Conservation (phyloP, 92 coral and sea anemone species). For the Phenganax subtilis region DNA sequence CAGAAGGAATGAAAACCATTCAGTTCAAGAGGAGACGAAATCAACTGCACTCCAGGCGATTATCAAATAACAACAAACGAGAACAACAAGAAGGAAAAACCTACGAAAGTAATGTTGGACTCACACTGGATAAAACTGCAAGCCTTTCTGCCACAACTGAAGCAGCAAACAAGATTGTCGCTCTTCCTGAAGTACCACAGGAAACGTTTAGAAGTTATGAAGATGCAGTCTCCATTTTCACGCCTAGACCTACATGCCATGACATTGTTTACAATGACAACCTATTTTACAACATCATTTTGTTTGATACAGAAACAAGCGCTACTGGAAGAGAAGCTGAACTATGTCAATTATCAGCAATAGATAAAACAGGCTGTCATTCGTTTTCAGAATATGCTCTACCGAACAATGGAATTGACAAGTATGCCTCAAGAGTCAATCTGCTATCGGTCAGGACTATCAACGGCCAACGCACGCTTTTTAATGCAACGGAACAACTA, state of each 20-base stretch:
- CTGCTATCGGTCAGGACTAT: slow-evolving; percentile 10
- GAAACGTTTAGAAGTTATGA: slow-evolving; percentile 1
- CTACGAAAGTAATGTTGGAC: slow-evolving; percentile 15
- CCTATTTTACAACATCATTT: slow-evolving; percentile 12
- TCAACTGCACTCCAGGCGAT: slow-evolving; percentile 4
- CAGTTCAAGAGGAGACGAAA: slow-evolving; percentile 1
- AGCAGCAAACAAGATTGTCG: not conserved
- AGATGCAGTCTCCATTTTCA: slow-evolving; percentile 8
- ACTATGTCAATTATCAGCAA: slow-evolving; percentile 32
- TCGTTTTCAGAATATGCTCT: slow-evolving; percentile 20
- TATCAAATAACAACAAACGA: not conserved
- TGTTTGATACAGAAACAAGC: slow-evolving; percentile 44
- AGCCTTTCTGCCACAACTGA: not conserved
- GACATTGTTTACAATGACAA: not conserved
- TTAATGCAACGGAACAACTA: slow-evolving; percentile 6
- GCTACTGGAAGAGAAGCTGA: slow-evolving; percentile 35
- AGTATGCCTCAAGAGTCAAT: slow-evolving; percentile 34
- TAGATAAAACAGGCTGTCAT: slow-evolving; percentile 3
- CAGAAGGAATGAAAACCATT: slow-evolving; percentile 1
- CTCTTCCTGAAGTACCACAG: not conserved
- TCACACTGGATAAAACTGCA: slow-evolving; percentile 5
- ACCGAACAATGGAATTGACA: slow-evolving; percentile 15
- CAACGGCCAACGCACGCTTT: slow-evolving; percentile 24
- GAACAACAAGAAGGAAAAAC: slow-evolving; percentile 29
- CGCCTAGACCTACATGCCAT: slow-evolving; percentile 22